Percentiles rank a stretch among this genome's conserved stretches.
phyloP scores from a whole-genome alignment of 2,113 vertebrate genomes.

The Candoia aspera region DNA sequence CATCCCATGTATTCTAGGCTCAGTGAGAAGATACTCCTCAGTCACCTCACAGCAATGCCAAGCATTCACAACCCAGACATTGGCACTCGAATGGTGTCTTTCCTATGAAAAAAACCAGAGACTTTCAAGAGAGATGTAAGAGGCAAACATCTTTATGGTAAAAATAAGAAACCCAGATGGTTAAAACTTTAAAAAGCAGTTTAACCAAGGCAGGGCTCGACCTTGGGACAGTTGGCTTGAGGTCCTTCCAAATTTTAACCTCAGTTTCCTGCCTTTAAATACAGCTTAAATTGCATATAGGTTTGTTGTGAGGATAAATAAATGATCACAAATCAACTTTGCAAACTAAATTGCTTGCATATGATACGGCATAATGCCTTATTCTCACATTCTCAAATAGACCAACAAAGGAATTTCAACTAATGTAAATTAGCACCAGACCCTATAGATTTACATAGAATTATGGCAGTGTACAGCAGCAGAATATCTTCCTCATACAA shows the following conservation, averaged over 20 bases:
- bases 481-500: slow-evolving; percentile 8
- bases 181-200: neutral
- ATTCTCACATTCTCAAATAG: neutral
- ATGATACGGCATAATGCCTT: neutral
- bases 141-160: neutral
- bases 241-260: neutral
- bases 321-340: neutral
- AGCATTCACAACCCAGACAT: neutral
- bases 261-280: neutral
- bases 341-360: neutral
- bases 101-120: neutral
- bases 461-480: neutral
- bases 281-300: neutral
- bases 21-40: neutral
- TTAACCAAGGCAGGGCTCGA: neutral
- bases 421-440: slow-evolving; percentile 11
- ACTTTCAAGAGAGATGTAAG: neutral
- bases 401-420: neutral
- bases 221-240: no score
- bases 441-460: neutral
- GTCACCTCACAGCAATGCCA: neutral
- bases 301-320: neutral
- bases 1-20: neutral
- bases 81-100: neutral
- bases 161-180: neutral